Base-by-base conservation (phyloP, 2,113 vertebrate species). In the Sarotherodon lohbergeri region DNA sequence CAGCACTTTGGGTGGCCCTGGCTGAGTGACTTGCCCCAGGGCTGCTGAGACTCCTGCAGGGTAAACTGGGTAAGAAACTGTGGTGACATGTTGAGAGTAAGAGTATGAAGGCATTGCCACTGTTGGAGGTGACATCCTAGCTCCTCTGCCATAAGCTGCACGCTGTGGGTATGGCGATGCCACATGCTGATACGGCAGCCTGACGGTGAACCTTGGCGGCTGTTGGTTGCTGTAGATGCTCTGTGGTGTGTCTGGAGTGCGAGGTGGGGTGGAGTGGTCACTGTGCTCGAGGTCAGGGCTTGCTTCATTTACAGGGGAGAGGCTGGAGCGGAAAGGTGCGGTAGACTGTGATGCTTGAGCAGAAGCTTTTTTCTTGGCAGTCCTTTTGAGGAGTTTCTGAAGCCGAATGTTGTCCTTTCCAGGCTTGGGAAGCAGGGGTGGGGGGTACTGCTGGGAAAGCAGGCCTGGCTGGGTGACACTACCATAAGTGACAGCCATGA, bases 291-390 rank as follows among this genome's bases (percentile, higher is more conserved):
- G 93, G 90, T 99, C 98, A 0, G 97, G 91, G 89, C 98, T 98
- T 56, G 97, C 98, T 93, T 99, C 99, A 0, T 97, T 98, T 59
- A 99, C 98, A 0, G 99, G 99, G 3, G 98, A 99, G 50, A 99
- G 97, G 87, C 95, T 98, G 79, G 97, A 95, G 11, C 97, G 97
- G 90, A 98, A 98, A 22, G 93, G 93, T 7, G 87, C 89, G 0
- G 94, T 78, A 0, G 91, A 16, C 80, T 97, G 96, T 4, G 84
- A 73, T 6, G 90, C 68, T 79, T 95, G 95, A 68, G 90, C 32
- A 1, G 91, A 7, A 0, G 90, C 80, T 2, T 96, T 98, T 91
- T 96, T 98, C 92, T 97, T 97, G 16, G 98, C 97, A 0, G 94
- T 96, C 91, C 97, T 98, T 90, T 97, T 97, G 88, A 99, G 95